Conservation (phyloP, 2,888 invertebrate species). For the Caenorhabditis doughertyi region DNA sequence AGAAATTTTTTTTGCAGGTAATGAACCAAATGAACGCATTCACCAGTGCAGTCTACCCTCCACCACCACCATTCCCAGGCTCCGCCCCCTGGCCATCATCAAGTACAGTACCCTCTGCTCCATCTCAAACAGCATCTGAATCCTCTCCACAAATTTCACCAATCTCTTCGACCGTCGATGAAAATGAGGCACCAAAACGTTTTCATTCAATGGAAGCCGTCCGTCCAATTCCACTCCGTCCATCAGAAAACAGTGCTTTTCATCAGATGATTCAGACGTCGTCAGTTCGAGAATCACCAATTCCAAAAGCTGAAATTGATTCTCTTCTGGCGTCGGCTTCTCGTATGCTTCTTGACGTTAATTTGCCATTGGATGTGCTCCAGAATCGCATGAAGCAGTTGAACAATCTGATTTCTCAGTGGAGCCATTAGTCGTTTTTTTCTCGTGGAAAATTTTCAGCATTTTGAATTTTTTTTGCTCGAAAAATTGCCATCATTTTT, state of each 20-base stretch:
- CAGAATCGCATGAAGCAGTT: slow-evolving; percentile 20
- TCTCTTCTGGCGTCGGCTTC: background rate
- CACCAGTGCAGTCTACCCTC: background rate
- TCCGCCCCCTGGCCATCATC: background rate
- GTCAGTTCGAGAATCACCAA: background rate
- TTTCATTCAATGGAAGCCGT: background rate
- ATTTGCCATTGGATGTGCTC: slow-evolving; percentile 3
- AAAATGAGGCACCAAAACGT: slow-evolving; percentile 17
- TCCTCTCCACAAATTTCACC: slow-evolving; percentile 4
- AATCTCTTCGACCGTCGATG: slow-evolving; percentile 18
- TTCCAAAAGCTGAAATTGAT: slow-evolving; percentile 14
- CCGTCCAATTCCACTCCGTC: slow-evolving; percentile 27
- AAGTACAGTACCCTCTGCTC: background rate
- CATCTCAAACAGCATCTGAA: background rate
- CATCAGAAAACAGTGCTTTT: slow-evolving; percentile 27
- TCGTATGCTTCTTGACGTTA: background rate
- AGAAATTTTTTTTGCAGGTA: no score
- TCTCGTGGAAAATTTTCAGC: no score
- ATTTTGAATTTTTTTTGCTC: no score
- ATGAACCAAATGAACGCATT: background rate
- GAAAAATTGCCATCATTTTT: no score
- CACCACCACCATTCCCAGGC: background rate
- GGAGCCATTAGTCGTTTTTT: background rate
- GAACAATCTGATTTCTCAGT: slow-evolving; percentile 19
- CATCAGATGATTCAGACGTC: slow-evolving; percentile 6